phyloP scores from a whole-genome alignment of 2,888 invertebrate genomes.

The Autographa gamma region DNA sequence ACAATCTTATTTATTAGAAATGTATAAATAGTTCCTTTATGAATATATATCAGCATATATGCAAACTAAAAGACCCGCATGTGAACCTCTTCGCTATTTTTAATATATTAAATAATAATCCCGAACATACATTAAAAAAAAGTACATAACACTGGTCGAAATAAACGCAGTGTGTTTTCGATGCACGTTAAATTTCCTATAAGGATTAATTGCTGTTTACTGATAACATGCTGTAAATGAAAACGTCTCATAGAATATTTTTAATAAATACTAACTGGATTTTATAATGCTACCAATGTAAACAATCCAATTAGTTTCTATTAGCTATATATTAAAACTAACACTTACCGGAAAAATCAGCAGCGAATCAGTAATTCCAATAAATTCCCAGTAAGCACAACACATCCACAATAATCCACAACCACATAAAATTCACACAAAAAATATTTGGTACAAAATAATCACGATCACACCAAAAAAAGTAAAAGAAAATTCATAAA shows the following conservation, averaged over 20 bases:
- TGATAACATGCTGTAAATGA: background rate
- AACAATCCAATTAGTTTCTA: slow-evolving; percentile 23
- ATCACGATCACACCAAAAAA: slow-evolving; percentile 63
- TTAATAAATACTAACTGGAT: background rate
- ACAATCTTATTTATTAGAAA: background rate
- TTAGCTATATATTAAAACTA: slow-evolving; percentile 51
- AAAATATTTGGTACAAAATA: slow-evolving; percentile 67
- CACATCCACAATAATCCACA: slow-evolving; percentile 67
- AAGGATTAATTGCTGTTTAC: background rate
- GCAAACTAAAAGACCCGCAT: background rate
- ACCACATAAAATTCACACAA: slow-evolving; percentile 71
- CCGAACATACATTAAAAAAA: no score
- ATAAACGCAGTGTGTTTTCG: no score
- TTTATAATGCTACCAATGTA: background rate
- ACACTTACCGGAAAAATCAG: slow-evolving; percentile 55
- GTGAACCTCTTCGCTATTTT: background rate
- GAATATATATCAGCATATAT: background rate
- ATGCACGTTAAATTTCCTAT: background rate
- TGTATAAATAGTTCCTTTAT: no score
- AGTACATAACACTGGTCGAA: no score
- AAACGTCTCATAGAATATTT: background rate
- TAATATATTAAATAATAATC: no score
- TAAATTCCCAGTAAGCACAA: slow-evolving; percentile 69
- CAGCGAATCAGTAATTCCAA: slow-evolving; percentile 57
- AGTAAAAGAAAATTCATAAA: slow-evolving; percentile 55